These are phyloP conservation scores for Spodoptera litura DNA, from an alignment of 1,140 invertebrate genomes.

Conservation along the genomic window DNA sequence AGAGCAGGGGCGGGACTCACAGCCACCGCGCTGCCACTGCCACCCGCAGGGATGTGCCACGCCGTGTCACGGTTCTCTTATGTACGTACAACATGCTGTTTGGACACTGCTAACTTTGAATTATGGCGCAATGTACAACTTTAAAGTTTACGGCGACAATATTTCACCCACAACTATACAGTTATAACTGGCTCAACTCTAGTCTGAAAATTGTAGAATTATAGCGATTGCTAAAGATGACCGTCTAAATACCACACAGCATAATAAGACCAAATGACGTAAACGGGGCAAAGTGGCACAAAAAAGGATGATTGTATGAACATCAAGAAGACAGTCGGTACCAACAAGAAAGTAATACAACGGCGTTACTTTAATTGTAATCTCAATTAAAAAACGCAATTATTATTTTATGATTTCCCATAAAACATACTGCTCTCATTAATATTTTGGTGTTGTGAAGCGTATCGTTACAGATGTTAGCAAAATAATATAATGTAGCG, in stretches of 20 bases:
- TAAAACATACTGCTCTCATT: neutral
- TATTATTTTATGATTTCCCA: neutral
- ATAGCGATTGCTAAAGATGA: neutral
- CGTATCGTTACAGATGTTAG: no score
- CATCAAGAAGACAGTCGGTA: neutral
- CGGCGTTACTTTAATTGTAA: slow-evolving; percentile 19
- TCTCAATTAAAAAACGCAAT: neutral
- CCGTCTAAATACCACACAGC: neutral
- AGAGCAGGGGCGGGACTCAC: slow-evolving; percentile 66
- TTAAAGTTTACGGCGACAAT: neutral
- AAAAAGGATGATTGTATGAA: neutral
- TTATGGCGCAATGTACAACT: slow-evolving; percentile 17
- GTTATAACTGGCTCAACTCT: no score
- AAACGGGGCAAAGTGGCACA: neutral
- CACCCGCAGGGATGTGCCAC: slow-evolving; percentile 58
- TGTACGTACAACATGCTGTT: slow-evolving; percentile 48
- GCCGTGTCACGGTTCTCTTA: slow-evolving; percentile 46
- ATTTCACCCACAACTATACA: no score
- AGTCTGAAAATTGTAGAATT: no score
- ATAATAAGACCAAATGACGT: neutral
- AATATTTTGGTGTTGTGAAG: neutral
- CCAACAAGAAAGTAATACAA: neutral
- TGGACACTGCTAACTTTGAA: slow-evolving; percentile 43
- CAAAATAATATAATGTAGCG: no score
- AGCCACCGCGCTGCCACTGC: slow-evolving; percentile 59